phyloP scores from a whole-genome alignment of 2,113 vertebrate genomes.

The Daphoenositta chrysoptera region DNA sequence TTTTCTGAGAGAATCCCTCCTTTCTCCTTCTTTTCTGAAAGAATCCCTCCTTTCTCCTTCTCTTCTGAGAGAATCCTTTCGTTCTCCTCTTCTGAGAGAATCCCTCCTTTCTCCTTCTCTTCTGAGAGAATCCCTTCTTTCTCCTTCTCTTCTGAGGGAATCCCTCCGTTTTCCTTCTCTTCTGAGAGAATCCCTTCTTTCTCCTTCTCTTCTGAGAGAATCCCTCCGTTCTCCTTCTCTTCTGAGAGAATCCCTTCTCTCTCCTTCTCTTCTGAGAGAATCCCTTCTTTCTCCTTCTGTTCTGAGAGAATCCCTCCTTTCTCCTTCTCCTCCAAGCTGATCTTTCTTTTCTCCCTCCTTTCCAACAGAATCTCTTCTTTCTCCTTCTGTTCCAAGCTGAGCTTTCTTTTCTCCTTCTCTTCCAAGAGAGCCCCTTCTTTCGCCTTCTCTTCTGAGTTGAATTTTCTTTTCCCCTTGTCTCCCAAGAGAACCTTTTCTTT shows the following conservation, averaged over 20 bases:
- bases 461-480: not conserved
- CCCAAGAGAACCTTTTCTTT: not conserved
- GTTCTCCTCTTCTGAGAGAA: not conserved
- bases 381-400: accelerated
- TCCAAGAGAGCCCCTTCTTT: not conserved
- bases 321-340: not conserved
- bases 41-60: not conserved
- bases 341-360: not conserved
- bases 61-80: not conserved
- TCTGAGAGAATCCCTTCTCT: not conserved
- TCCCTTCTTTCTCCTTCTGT: not conserved
- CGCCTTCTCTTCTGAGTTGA: not conserved
- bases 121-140: not conserved
- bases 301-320: not conserved
- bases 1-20: not conserved
- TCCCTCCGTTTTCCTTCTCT: not conserved
- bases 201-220: not conserved
- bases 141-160: not conserved
- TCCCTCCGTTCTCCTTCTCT: not conserved
- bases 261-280: accelerated
- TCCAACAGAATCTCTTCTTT: not conserved
- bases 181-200: not conserved
- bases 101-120: not conserved
- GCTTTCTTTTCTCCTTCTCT: not conserved
- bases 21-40: not conserved